These are phyloP conservation scores for Cephonodes hylas DNA, from an alignment of 2,888 invertebrate species.

Conservation along the genomic window DNA sequence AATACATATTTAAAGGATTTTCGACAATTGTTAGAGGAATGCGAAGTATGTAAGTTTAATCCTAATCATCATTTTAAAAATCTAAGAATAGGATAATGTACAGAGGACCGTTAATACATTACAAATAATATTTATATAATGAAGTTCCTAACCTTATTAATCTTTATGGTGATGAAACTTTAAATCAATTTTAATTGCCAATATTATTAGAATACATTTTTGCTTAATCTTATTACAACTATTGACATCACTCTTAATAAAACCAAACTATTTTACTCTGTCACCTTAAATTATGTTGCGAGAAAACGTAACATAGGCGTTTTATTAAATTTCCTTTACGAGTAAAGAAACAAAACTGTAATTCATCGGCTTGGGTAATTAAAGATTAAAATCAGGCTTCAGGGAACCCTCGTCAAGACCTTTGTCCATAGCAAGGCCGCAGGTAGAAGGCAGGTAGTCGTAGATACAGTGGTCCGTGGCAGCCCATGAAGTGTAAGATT, in stretches of 20 bases:
- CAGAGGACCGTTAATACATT: no score
- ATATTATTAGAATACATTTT: no score
- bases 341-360: not conserved
- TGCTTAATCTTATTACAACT: no score
- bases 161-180: no score
- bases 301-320: not conserved
- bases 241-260: not conserved
- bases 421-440: constrained; percentile 27
- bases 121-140: no score
- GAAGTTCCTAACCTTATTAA: no score
- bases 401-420: constrained; percentile 53
- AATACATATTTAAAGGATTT: no score
- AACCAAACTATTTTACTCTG: not conserved
- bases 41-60: no score
- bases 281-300: not conserved
- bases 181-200: no score
- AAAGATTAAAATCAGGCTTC: constrained; percentile 43
- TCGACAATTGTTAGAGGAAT: no score
- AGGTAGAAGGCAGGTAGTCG: constrained; percentile 21
- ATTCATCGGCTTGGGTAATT: constrained; percentile 31
- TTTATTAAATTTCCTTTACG: not conserved
- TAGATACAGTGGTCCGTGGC: constrained; percentile 45
- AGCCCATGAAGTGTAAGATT: constrained; percentile 7
- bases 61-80: no score
- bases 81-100: no score